Evolutionary conservation across 2,888 invertebrate species (phyloP), one percentile per base, ranked within the genome.

Genomic region (Morinoia aosen): DNA sequence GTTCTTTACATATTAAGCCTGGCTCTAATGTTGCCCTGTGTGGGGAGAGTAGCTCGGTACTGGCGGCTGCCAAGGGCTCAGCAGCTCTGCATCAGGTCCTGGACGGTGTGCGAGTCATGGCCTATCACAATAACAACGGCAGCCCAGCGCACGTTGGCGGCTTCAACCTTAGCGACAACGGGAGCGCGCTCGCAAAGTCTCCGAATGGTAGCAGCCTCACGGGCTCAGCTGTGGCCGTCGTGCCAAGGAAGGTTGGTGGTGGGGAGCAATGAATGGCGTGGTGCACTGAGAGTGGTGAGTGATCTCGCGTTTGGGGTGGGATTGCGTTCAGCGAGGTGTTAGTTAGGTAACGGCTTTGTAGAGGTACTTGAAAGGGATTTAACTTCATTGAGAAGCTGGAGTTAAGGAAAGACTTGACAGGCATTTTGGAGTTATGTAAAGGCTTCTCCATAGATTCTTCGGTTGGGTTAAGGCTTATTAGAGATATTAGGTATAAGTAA

Each of bases 171-270:
- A 33, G 57, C 93, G 57, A 93, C 93, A 93, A 58, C 48, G 90
- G 40, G 16, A 48, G 40, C 40, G 90, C 48, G 90, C 40, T 90
- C 48, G 14, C 90, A 40, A 90, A 90, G 90, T 90, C 90, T 90
- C 90, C 90, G 48, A 76, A 76, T 76, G 76, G 76, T 76, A 76
- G 76, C 76, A 76, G 76, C 76, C 25, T 76, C 25, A 76, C 76
- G 25, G 33, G 58, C 93, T 56, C 57, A 25, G 56, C 93, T 56
- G 93, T 93, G 57, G 93, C 93, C 93, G 56, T 57, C n/a, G 93
- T 93, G 93, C 93, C 93, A 57, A 93, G 93, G 93, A 93, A 93
- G 93, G 93, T 93, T 39, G 57, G 93, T 93, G 93, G 56, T 56
- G 93, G 58, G 56, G 48, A 48, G 48, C 48, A 48, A 48, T 48